Base-by-base conservation (phyloP, 2,888 invertebrate genomes). In the Pachymerium ferrugineum region DNA sequence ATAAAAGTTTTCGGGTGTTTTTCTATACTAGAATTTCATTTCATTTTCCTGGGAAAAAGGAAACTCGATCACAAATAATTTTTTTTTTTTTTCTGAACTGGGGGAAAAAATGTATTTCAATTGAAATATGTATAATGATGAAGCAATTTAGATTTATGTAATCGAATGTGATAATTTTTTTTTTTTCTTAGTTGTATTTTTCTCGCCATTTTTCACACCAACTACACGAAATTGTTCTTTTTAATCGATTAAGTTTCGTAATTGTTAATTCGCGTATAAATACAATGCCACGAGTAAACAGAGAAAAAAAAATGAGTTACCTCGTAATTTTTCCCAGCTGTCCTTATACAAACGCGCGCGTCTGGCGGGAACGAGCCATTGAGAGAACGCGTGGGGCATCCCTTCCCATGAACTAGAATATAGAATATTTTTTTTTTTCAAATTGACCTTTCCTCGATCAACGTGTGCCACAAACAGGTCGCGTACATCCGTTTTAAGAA, bases 331-430 rank as follows among this genome's bases (percentile, higher is more conserved):
- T 54, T 54, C 3, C 54, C 54, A 54, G 54, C 54, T 54, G 54
- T 54, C 54, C 54, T 54, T 4, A 54, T 19, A 54, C 54, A 54
- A 54, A 54, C 54, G 54, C 54, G 25, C 22, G 54, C 54, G 54
- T 54, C 54, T 54, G 54, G 54, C 54, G 54, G 54, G 54, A 54
- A 54, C 47, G 54, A 54, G 54, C 54, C 54, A 54, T 54, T 54
- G 54, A 54, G 54, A n/a, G 54, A 54, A 54, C 22, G 22, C 54
- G 54, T 54, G 54, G 54, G 54, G 54, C 54, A 54, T 54, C 54
- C 54, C 54, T 54, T n/a, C n/a, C 54, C 54, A 22, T 54, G 54
- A 54, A 54, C 54, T 54, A 22, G 54, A 54, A 54, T 54, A 54
- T 54, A 19, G 10, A n/a, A 3, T 10, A n/a, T 19, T 25, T 22